A percentile compares a stretch with the other conserved stretches of the same genome.
These are phyloP conservation scores for Ctenosaura bakeri DNA, from an alignment of 2,797 vertebrate genomes.

Conservation along the genomic window DNA sequence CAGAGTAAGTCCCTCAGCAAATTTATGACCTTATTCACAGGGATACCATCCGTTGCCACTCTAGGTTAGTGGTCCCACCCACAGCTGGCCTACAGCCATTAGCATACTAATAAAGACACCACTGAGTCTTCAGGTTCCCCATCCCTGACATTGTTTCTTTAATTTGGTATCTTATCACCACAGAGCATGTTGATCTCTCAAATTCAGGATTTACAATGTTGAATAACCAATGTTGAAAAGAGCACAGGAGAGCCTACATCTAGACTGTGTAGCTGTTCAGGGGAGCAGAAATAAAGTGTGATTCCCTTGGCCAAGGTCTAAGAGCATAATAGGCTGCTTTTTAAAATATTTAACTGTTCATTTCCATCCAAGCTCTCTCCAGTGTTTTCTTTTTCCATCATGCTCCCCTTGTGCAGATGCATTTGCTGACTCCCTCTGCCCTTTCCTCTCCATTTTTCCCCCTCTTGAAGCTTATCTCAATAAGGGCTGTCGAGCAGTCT, in stretches of 20 bases:
- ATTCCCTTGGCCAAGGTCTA: conserved; percentile 42
- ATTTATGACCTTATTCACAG: too few species aligned
- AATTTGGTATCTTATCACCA: too few species aligned
- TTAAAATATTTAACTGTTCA: conserved; percentile 64
- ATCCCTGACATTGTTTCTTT: background rate
- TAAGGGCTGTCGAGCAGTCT: conserved; percentile 58
- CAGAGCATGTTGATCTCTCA: background rate
- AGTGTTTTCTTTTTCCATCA: conserved; percentile 57
- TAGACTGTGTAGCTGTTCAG: conserved; percentile 35
- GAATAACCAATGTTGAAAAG: background rate
- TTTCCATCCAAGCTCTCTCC: conserved; percentile 55
- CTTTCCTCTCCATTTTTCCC: conserved; percentile 56
- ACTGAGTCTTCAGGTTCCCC: background rate
- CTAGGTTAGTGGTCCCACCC: too few species aligned
- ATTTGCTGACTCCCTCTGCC: conserved; percentile 60
- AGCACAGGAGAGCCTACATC: background rate
- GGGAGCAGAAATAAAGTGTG: conserved; percentile 31
- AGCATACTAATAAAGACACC: too few species aligned
- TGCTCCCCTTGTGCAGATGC: conserved; percentile 49
- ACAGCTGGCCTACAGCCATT: too few species aligned
- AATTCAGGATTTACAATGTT: background rate
- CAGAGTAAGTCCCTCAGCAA: too few species aligned
- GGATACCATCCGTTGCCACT: too few species aligned
- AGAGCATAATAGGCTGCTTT: conserved; percentile 39
- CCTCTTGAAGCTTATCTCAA: conserved; percentile 66